Base-by-base conservation (phyloP, 1,140 invertebrate genomes). In the Apis mellifera region DNA sequence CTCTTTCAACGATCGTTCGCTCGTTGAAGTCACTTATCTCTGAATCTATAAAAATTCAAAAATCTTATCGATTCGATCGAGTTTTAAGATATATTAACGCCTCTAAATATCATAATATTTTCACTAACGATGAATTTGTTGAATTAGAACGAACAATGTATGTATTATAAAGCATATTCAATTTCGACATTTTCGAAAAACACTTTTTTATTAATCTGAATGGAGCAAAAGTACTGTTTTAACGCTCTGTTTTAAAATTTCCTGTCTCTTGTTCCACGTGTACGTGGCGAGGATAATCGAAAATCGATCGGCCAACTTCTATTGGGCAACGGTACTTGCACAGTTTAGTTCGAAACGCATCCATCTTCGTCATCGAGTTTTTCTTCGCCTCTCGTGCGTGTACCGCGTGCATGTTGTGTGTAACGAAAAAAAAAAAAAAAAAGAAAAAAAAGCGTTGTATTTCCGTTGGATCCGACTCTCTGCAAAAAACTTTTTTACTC, bases 301-400 rank as follows among this genome's bases (percentile, higher is more conserved):
- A 74, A 74, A 74, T 74, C 71, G 71, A 74, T 74, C 54, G 55
- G 71, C 60, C 71, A 60, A 32, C 48, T 71, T 71, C 17, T 21
- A 42, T 48, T 17, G 32, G 26, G 19, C 21, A 73, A 23, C 42
- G 48, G 55, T 13, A 32, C 57, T 42, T 48, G 71, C 42, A 74
- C 32, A 55, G 12, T 60, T 57, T 48, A 74, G 57, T 60, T 74
- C 71, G 23, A 62, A 74, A 48, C 71, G 55, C 71, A 74, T 74
- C 71, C 32, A 74, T 74, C 71, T 74, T 74, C 55, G 55, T 74
- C 57, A 60, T 74, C 21, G 55, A 48, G 19, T 60, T 26, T 60
- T 26, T 60, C 55, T 48, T 48, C n/a, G 32, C 23, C 48, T 74
- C 60, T 74, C 21, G 26, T 19, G 71, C 68, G 15, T 52, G 0